phyloP scores from a whole-genome alignment of 2,113 vertebrate species.

The Montifringilla adamsi region DNA sequence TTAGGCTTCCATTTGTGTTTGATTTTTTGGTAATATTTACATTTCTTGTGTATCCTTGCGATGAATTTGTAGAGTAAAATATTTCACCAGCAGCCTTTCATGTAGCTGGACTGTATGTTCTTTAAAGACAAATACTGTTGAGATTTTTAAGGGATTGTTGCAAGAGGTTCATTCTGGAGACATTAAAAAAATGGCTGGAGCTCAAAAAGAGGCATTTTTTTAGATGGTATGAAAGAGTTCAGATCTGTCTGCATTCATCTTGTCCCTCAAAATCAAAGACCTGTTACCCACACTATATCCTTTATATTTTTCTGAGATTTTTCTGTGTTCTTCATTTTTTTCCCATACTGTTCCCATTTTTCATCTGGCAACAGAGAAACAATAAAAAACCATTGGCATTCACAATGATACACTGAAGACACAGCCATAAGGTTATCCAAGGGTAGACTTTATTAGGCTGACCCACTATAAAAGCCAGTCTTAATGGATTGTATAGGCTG shows the following conservation, averaged over 20 bases:
- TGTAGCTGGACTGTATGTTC: background rate
- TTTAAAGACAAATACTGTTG: background rate
- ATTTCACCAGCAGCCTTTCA: background rate
- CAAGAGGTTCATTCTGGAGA: background rate
- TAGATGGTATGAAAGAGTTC: background rate
- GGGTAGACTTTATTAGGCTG: background rate
- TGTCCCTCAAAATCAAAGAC: background rate
- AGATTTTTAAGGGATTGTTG: slow-evolving; percentile 12
- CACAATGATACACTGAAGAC: background rate
- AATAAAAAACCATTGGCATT: background rate
- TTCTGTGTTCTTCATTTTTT: background rate
- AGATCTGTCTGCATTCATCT: background rate
- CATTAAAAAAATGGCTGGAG: background rate
- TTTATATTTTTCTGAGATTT: background rate
- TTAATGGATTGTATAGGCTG: background rate
- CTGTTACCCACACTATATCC: background rate
- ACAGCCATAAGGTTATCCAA: background rate
- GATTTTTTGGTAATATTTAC: background rate
- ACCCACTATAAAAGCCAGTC: background rate
- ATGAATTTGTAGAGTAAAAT: background rate
- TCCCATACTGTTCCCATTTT: background rate
- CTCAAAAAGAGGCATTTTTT: background rate
- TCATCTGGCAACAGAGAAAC: background rate
- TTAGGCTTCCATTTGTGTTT: background rate
- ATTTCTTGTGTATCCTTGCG: background rate